Base-by-base conservation (phyloP, 2,113 vertebrate species). In the Ploceus nigricollis region DNA sequence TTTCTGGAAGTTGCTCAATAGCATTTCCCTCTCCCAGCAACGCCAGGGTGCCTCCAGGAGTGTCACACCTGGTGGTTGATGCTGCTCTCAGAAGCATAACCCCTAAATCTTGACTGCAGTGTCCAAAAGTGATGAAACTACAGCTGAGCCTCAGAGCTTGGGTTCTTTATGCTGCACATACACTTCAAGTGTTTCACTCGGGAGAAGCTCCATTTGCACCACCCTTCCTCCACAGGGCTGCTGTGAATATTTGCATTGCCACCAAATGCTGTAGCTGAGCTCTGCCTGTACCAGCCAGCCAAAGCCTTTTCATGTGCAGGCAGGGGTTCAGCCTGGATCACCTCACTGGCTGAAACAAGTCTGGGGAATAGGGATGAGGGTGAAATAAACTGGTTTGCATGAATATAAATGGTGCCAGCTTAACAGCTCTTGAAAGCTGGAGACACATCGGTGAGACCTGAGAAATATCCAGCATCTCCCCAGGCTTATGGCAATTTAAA, bases 101-200 rank as follows among this genome's bases (percentile, higher is more conserved):
- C 53, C 31, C 40, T 68, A 54, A 58, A 54, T 64, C 51, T 73
- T 64, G 27, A 22, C 28, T 33, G 30, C 20, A 72, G 64, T 1
- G 3, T 50, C 44, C 77, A 64, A 87, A 72, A 4, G 2, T 1
- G 5, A 12, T 48, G 56, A 35, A 82, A 57, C 21, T 42, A n/a
- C 14, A 60, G 21, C 19, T 50, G 33, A 87, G 11, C 44, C 39
- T 20, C 72, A 45, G 50, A 78, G 31, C 37, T 69, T 12, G 40
- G 11, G 27, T 9, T 65, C 30, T 72, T 56, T 27, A 13, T 51
- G 33, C 20, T 3, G 1, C 1, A 1, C 2, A 2, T 37, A 37
- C 18, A 11, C 40, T 45, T 61, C 0, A 1, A n/a, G 20, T 0
- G 0, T 50, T 81, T 72, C 23, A 6, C 30, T 13, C 0, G 0